These are phyloP conservation scores for Xestia sexstrigata DNA, from an alignment of 2,888 invertebrate species.

Conservation along the genomic window DNA sequence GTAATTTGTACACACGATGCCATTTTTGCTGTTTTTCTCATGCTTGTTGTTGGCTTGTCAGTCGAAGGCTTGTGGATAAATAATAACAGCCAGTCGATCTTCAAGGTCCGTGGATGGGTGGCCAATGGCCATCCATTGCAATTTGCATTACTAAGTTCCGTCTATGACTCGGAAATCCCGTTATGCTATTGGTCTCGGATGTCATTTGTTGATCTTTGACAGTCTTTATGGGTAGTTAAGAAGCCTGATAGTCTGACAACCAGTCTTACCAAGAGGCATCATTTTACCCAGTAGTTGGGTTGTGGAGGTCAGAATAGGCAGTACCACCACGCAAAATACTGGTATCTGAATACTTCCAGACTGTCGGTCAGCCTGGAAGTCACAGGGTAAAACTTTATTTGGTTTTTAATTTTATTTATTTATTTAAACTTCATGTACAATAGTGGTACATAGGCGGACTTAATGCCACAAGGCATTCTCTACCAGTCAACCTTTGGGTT, in stretches of 20 bases:
- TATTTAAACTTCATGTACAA: too few relatives aligned
- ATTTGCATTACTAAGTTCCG: background rate
- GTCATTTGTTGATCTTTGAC: background rate
- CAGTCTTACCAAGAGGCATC: background rate
- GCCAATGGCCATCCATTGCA: background rate
- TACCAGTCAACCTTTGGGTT: too few relatives aligned
- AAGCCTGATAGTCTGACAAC: background rate
- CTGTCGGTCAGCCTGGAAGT: background rate
- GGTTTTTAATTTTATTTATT: too few relatives aligned
- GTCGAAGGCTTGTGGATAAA: background rate
- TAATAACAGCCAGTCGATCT: background rate
- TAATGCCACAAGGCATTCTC: too few relatives aligned
- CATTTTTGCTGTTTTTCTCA: constrained; percentile 23
- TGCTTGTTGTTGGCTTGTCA: background rate
- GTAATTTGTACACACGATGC: background rate
- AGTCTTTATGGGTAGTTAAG: background rate
- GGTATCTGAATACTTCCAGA: background rate
- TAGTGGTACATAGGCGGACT: too few relatives aligned
- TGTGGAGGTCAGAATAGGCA: background rate
- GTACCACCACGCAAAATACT: background rate
- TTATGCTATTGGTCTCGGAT: background rate
- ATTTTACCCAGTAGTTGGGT: background rate
- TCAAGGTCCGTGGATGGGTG: background rate
- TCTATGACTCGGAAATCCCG: background rate
- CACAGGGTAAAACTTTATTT: background rate